Percentiles rank a stretch among this genome's conserved stretches.
These are phyloP conservation scores for Nibea albiflora DNA, from an alignment of 2,113 vertebrate genomes.

Conservation along the genomic window DNA sequence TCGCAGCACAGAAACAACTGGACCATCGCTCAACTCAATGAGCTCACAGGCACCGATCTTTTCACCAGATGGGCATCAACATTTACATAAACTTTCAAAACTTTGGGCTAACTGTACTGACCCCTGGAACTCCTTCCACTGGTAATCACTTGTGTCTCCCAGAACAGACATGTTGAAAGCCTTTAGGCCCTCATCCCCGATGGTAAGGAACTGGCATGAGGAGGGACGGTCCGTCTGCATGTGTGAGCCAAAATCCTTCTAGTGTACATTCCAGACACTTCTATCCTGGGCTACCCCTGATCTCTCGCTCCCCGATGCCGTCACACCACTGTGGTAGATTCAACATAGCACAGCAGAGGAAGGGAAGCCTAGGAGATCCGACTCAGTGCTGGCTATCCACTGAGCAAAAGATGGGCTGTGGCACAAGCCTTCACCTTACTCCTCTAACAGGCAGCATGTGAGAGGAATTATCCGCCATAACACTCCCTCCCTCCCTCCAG, in stretches of 20 bases:
- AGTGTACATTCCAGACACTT: background rate
- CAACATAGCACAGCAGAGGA: conserved; percentile 43
- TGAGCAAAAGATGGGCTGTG: conserved; percentile 17
- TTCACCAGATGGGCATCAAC: background rate
- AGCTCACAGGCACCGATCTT: background rate
- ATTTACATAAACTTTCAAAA: background rate
- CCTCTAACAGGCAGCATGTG: conserved; percentile 80
- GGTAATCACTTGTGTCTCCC: conserved; percentile 77
- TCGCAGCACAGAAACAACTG: background rate
- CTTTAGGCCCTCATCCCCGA: conserved; percentile 47
- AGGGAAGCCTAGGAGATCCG: background rate
- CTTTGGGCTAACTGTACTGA: conserved; percentile 66
- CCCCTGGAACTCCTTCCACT: conserved; percentile 85
- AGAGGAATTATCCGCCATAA: conserved; percentile 71
- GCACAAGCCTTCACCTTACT: conserved; percentile 43
- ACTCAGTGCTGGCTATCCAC: background rate
- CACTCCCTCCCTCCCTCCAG: conserved; percentile 37
- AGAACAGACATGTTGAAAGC: conserved; percentile 65
- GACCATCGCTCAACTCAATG: background rate
- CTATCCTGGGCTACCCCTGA: background rate
- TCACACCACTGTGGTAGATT: conserved; percentile 66
- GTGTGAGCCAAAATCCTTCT: conserved; percentile 33
- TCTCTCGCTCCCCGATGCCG: background rate
- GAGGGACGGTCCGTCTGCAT: conserved; percentile 44
- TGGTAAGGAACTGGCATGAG: conserved; percentile 31